Evolutionary conservation across 2,888 invertebrate genomes (phyloP).

Genomic region (Osedax fenrisi): DNA sequence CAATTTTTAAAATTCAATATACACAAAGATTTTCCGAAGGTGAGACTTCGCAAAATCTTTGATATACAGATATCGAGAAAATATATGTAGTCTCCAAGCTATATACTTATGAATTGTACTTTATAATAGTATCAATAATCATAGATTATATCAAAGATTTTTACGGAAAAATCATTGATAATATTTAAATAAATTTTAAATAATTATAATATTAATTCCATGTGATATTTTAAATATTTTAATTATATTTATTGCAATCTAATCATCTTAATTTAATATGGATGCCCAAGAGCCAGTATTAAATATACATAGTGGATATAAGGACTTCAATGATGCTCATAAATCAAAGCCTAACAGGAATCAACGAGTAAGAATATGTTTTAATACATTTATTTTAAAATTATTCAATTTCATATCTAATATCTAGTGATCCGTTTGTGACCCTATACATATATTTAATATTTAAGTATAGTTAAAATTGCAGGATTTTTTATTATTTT

Average conservation of each 20-base stretch:
- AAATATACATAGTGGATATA: not conserved
- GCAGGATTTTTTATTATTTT: no score
- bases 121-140: not conserved
- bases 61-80: no score
- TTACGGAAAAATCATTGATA: no score
- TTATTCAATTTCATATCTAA: not conserved
- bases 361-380: not conserved
- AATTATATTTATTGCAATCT: not conserved
- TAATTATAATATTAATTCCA: not conserved
- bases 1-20: no score
- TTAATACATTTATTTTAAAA: not conserved
- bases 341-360: not conserved
- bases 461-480: no score
- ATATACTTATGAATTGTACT: no score
- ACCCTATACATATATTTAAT: not conserved
- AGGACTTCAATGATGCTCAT: not conserved
- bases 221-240: not conserved
- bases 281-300: not conserved
- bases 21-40: no score
- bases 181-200: no score
- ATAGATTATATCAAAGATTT: no score
- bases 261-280: not conserved
- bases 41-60: no score
- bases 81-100: no score
- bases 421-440: no score